phyloP scores from a whole-genome alignment of 2,797 vertebrate species.

The Chloroceryle inda region DNA sequence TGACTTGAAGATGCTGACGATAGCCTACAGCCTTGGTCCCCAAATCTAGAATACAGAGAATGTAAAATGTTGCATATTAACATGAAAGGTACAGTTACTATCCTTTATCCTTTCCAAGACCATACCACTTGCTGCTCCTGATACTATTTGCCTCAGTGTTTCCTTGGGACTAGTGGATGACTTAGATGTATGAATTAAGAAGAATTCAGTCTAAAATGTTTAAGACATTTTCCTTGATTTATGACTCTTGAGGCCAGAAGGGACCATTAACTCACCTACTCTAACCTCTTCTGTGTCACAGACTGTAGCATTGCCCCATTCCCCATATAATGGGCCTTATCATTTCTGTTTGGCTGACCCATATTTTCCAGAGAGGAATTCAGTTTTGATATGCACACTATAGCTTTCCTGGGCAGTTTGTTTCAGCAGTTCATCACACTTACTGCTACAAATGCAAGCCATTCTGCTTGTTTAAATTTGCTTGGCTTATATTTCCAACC shows the following conservation, averaged over 20 bases:
- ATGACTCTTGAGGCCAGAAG: not conserved
- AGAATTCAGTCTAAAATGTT: not conserved
- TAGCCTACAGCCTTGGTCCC: not conserved
- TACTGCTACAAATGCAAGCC: conserved; percentile 8
- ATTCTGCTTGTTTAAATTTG: conserved; percentile 10
- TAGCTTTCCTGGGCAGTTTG: not conserved
- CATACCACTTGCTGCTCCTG: not conserved
- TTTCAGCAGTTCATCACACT: conserved; percentile 25
- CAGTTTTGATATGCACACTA: conserved; percentile 1
- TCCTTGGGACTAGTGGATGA: not conserved
- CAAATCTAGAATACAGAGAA: not conserved
- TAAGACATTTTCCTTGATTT: not conserved
- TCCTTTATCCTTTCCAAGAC: not conserved
- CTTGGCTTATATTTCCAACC: conserved; percentile 43
- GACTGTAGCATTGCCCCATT: not conserved
- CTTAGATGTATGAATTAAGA: not conserved
- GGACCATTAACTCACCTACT: not conserved
- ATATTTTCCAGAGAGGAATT: not conserved
- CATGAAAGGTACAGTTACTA: not conserved
- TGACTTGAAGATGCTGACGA: accelerated
- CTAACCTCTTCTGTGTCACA: not conserved
- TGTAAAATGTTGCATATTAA: not conserved
- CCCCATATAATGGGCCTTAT: not conserved
- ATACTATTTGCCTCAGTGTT: not conserved
- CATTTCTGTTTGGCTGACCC: not conserved